Evolutionary conservation across 1,140 invertebrate genomes (phyloP).

Genomic region (Brachionus manjavacas): DNA sequence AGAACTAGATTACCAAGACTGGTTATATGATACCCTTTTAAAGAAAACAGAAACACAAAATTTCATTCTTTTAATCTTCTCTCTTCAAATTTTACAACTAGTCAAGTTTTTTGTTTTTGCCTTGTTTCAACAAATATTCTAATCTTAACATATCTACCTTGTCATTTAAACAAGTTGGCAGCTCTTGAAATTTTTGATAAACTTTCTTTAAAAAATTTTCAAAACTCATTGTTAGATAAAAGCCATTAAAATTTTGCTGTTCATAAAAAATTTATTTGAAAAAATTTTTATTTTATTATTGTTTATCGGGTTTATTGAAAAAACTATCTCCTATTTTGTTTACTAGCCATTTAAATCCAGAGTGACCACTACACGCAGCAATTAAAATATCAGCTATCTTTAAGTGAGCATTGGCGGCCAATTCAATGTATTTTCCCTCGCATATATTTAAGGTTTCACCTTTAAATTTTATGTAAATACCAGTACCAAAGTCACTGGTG

Average conservation of each 20-base stretch:
- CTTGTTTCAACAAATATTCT: neutral
- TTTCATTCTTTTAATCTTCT: too few species aligned
- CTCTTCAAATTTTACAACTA: too few species aligned
- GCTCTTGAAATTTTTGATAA: too few species aligned
- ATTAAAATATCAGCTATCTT: conserved; percentile 24
- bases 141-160: neutral
- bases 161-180: neutral
- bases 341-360: conserved; percentile 13
- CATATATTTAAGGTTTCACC: conserved; percentile 17
- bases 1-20: too few species aligned
- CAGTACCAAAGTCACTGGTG: neutral
- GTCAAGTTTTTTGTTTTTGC: neutral
- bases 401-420: neutral
- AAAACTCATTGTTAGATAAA: too few species aligned
- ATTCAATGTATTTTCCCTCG: neutral
- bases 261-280: neutral
- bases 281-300: neutral
- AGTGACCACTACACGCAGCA: neutral
- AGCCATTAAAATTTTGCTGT: too few species aligned
- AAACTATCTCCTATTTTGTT: neutral
- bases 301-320: neutral
- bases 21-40: too few species aligned
- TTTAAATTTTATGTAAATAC: neutral
- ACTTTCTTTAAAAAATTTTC: too few species aligned
- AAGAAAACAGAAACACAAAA: too few species aligned